Evolutionary conservation across 2,888 invertebrate species (phyloP).

Genomic region (Dorcus hopei): DNA sequence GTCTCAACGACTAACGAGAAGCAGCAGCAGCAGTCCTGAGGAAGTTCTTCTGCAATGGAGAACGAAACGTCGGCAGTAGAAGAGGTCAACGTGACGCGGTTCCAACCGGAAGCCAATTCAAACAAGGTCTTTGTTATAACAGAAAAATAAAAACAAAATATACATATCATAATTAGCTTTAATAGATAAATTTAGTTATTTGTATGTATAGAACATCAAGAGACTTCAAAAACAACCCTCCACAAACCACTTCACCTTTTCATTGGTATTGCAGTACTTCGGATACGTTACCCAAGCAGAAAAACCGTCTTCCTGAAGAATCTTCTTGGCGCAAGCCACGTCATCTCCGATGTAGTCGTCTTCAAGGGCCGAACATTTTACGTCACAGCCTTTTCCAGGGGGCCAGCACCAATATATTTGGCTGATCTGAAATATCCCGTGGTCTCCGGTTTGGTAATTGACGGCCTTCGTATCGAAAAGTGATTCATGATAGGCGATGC

Average conservation of each 20-base stretch:
- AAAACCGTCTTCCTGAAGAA: constrained; percentile 70
- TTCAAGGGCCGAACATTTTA: constrained; percentile 50
- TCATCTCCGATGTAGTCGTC: constrained; percentile 71
- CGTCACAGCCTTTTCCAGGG: constrained; percentile 41
- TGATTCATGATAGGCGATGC: constrained; percentile 71
- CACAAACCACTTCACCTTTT: constrained; percentile 53
- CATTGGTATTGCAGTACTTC: constrained; percentile 55
- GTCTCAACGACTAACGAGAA: too few species aligned
- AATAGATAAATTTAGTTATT: too few species aligned
- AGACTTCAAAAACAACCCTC: constrained; percentile 49
- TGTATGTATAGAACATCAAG: too few species aligned
- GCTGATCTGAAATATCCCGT: constrained; percentile 71
- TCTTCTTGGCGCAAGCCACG: constrained; percentile 61
- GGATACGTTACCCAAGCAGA: constrained; percentile 72
- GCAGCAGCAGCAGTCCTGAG: too few species aligned
- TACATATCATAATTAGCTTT: too few species aligned
- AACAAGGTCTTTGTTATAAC: too few species aligned
- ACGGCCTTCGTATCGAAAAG: constrained; percentile 64
- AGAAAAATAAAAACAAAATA: too few species aligned
- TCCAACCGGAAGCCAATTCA: too few species aligned
- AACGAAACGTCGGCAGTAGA: too few species aligned
- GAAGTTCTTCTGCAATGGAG: too few species aligned
- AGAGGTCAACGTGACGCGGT: too few species aligned
- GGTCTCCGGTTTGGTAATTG: constrained; percentile 62
- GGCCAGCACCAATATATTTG: constrained; percentile 67